A percentile compares a stretch with the other conserved stretches of the same genome.
These are phyloP conservation scores for Ectropis grisescens DNA, from an alignment of 1,140 invertebrate species.

Conservation along the genomic window DNA sequence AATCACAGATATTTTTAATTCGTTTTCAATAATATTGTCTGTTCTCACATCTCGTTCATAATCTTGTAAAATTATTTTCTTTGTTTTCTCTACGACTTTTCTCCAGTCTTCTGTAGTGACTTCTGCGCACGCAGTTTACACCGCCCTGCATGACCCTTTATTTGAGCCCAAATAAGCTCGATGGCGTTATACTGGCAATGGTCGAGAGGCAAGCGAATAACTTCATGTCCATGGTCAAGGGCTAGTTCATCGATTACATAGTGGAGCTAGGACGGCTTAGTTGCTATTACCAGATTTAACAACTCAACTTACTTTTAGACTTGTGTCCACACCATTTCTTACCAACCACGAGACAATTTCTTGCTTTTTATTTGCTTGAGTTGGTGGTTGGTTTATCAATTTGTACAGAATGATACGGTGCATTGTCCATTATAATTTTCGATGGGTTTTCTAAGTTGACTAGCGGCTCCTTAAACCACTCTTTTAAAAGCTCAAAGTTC, in stretches of 20 bases:
- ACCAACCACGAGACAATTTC: conserved; percentile 10
- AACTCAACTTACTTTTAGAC: conserved; percentile 6
- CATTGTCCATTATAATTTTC: conserved; percentile 6
- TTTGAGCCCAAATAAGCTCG: conserved; percentile 16
- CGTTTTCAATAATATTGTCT: conserved; percentile 5
- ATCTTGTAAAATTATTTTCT: conserved; percentile 11
- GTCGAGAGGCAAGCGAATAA: conserved; percentile 4
- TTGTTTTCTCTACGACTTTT: conserved; percentile 16
- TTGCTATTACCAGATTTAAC: conserved; percentile 5
- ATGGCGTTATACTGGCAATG: conserved; percentile 9
- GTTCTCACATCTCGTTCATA: conserved; percentile 9
- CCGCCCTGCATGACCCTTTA: conserved; percentile 11
- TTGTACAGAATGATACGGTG: conserved; percentile 4
- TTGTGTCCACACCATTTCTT: conserved; percentile 10
- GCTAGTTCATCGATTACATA: conserved; percentile 8
- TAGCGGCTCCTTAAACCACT: conserved; percentile 5
- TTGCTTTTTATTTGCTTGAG: conserved; percentile 10
- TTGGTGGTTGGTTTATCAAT: conserved; percentile 6
- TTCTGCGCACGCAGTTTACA: conserved; percentile 7
- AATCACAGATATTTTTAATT: conserved; percentile 5
- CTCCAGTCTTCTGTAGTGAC: conserved; percentile 7
- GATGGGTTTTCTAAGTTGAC: conserved; percentile 3
- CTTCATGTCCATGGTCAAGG: conserved; percentile 6
- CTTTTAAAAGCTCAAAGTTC: conserved; percentile 4
- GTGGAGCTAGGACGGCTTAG: conserved; percentile 1